A percentile compares a stretch with the other conserved stretches of the same genome.
Conservation (phyloP, 2,797 vertebrate genomes). For the Alectoris magna region DNA sequence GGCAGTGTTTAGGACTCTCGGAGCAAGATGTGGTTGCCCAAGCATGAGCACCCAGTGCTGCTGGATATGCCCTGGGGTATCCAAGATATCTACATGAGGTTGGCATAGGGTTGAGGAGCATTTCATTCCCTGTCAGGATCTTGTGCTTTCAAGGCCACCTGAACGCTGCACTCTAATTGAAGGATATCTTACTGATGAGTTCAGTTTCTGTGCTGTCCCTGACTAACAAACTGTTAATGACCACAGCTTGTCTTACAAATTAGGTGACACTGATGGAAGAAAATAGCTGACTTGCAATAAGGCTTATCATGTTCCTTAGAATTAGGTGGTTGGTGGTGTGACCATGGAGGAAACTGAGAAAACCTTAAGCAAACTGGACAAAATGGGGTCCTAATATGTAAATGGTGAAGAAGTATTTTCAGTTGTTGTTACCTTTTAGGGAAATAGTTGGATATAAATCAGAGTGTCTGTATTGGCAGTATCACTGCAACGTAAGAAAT, state of each 20-base stretch:
- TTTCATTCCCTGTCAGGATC: background rate
- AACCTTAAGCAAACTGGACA: background rate
- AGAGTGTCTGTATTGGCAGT: background rate
- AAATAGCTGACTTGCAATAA: background rate
- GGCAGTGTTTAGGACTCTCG: background rate
- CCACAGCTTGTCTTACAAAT: background rate
- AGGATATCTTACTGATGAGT: background rate
- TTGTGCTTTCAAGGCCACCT: background rate
- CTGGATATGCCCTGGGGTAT: background rate
- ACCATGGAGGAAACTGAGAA: background rate
- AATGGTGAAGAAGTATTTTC: background rate
- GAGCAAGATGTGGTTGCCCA: background rate
- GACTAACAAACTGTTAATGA: background rate
- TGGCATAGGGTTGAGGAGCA: background rate
- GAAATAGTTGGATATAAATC: background rate
- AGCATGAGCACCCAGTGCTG: background rate
- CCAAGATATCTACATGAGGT: background rate
- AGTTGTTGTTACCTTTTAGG: background rate
- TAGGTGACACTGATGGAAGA: rapidly evolving
- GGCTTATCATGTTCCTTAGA: background rate
- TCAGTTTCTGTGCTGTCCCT: background rate
- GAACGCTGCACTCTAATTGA: background rate
- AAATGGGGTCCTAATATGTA: background rate
- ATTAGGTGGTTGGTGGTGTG: background rate
- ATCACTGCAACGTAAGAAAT: background rate